Conservation (phyloP, 2,797 vertebrate species). For the Cossypha caffra region DNA sequence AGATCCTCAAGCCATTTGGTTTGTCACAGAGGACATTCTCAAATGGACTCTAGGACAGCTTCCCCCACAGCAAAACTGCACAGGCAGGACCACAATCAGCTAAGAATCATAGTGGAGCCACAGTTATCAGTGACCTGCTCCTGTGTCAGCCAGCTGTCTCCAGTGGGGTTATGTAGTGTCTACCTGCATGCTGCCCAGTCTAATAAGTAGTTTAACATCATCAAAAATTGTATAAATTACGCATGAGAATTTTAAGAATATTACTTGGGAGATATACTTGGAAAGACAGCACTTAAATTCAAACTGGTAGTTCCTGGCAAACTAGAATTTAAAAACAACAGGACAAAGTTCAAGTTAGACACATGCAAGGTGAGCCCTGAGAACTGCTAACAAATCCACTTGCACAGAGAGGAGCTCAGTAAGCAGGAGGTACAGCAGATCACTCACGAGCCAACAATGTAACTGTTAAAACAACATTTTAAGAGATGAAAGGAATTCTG, state of each 20-base stretch:
- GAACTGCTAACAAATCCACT: background rate
- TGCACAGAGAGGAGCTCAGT: background rate
- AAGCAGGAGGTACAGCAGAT: background rate
- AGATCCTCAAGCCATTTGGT: background rate
- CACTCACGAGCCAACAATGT: background rate
- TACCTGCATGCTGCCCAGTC: background rate
- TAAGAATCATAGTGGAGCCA: background rate
- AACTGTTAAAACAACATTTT: background rate
- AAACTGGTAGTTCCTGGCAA: background rate
- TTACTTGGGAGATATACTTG: background rate
- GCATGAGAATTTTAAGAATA: background rate
- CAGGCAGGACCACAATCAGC: background rate
- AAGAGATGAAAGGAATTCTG: background rate
- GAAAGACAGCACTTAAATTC: background rate
- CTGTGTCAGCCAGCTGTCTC: background rate
- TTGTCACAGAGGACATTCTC: background rate
- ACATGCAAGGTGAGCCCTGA: rapidly evolving
- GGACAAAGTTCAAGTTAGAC: background rate
- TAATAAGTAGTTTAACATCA: background rate
- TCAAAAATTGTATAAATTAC: background rate
- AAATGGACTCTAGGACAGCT: background rate
- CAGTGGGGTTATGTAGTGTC: background rate
- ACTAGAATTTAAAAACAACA: background rate
- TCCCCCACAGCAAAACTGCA: background rate
- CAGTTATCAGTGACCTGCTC: background rate